Evolutionary conservation across 2,797 vertebrate genomes (phyloP).

Genomic region (Microcaecilia unicolor): DNA sequence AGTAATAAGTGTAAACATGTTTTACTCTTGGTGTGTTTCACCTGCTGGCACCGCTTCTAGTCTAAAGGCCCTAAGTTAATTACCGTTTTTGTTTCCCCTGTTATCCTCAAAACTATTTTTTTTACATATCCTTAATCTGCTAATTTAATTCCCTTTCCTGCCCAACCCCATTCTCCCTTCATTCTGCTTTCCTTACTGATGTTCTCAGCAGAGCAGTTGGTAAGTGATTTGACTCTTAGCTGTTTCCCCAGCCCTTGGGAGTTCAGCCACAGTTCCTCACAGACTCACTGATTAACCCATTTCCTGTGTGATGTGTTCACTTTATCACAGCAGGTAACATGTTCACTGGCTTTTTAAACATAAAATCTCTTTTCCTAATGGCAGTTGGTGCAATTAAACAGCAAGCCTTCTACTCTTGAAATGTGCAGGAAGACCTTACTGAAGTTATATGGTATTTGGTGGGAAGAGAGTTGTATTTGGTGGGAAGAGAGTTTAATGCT

Average conservation of each 20-base stretch:
- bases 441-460: too few relatives aligned
- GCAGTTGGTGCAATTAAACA: too few relatives aligned
- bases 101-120: too few relatives aligned
- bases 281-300: slow-evolving; percentile 19
- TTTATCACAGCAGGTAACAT: slow-evolving; percentile 25
- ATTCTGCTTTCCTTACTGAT: slow-evolving; percentile 40
- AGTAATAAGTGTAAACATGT: too few relatives aligned
- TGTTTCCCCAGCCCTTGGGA: slow-evolving; percentile 15
- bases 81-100: slow-evolving; percentile 13
- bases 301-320: slow-evolving; percentile 19
- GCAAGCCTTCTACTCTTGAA: too few relatives aligned
- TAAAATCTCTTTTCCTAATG: too few relatives aligned
- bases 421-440: too few relatives aligned
- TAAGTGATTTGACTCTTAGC: slow-evolving; percentile 25
- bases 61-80: too few relatives aligned
- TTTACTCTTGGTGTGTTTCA: too few relatives aligned
- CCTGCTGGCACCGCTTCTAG: too few relatives aligned
- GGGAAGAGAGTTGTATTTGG: too few relatives aligned
- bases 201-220: slow-evolving; percentile 45
- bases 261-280: slow-evolving; percentile 8
- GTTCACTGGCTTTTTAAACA: slow-evolving; percentile 37
- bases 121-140: slow-evolving; percentile 22
- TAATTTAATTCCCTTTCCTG: slow-evolving; percentile 40
- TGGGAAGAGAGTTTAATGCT: too few relatives aligned
- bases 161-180: slow-evolving; percentile 30